These are phyloP conservation scores for Drepanosiphum platanoidis DNA, from an alignment of 2,888 invertebrate species.

Conservation along the genomic window DNA sequence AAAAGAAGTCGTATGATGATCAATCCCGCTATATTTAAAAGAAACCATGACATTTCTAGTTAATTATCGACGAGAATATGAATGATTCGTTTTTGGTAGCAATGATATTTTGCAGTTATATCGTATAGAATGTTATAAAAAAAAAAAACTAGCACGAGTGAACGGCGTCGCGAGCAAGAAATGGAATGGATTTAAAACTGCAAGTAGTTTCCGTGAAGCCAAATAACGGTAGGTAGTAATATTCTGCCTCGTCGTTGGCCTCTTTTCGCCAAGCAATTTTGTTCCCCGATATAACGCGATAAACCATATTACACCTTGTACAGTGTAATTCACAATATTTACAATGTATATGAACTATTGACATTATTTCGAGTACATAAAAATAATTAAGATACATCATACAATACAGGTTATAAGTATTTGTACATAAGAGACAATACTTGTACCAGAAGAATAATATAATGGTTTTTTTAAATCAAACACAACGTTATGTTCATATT, in stretches of 20 bases:
- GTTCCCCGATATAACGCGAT: constrained; percentile 17
- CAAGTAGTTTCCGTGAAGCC: constrained; percentile 60
- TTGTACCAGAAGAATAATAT: too few relatives aligned
- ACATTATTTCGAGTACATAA: background rate
- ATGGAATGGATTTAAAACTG: constrained; percentile 58
- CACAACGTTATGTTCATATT: background rate
- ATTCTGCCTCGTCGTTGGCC: constrained; percentile 39
- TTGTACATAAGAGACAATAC: too few relatives aligned
- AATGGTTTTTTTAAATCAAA: background rate
- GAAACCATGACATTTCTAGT: background rate
- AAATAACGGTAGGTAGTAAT: constrained; percentile 58
- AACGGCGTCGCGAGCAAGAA: constrained; percentile 44
- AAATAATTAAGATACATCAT: background rate
- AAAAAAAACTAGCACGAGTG: constrained; percentile 58
- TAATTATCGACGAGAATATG: background rate
- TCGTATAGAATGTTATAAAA: constrained; percentile 25
- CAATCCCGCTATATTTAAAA: background rate
- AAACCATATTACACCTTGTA: constrained; percentile 17
- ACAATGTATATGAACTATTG: constrained; percentile 9
- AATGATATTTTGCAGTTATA: constrained; percentile 21
- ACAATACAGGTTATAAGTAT: background rate
- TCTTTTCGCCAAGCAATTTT: constrained; percentile 34
- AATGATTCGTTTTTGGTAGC: constrained; percentile 29
- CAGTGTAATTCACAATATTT: constrained; percentile 6
- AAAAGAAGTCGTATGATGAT: background rate